A percentile compares a stretch with the other conserved stretches of the same genome.
These are phyloP conservation scores for Siphamia tubifer DNA, from an alignment of 2,113 vertebrate species.

Conservation along the genomic window DNA sequence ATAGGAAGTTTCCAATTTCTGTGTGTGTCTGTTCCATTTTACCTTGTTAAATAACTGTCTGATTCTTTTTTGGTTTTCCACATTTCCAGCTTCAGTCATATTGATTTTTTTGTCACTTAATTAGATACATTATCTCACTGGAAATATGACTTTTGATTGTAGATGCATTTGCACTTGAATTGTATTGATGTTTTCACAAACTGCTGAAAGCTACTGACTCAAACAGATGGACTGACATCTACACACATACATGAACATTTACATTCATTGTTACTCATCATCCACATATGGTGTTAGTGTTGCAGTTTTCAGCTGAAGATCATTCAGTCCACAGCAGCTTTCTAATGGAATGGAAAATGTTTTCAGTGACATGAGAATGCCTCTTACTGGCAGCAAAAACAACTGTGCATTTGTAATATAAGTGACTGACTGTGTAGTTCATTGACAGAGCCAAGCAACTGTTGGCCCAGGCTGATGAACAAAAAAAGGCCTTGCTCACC, in stretches of 20 bases:
- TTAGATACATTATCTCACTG: background rate
- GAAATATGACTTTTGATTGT: background rate
- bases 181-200: conserved; percentile 32
- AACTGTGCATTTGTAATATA: background rate
- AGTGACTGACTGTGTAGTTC: conserved; percentile 9
- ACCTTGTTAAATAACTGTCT: background rate
- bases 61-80: background rate
- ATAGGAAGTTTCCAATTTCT: conserved; percentile 10
- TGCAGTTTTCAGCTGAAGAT: background rate
- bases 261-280: conserved; percentile 24
- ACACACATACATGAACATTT: background rate
- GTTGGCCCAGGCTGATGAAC: conserved; percentile 20
- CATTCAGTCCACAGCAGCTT: background rate
- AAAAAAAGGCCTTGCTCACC: conserved; percentile 23
- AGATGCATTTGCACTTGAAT: background rate
- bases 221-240: conserved; percentile 43
- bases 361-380: background rate
- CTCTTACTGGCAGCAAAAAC: conserved; percentile 1
- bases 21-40: conserved; percentile 20
- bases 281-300: background rate
- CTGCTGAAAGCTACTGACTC: conserved; percentile 48
- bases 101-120: background rate
- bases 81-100: background rate
- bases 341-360: background rate
- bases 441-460: conserved; percentile 8